Evolutionary conservation across 2,113 vertebrate genomes (phyloP).

Genomic region (Orycteropus afer): DNA sequence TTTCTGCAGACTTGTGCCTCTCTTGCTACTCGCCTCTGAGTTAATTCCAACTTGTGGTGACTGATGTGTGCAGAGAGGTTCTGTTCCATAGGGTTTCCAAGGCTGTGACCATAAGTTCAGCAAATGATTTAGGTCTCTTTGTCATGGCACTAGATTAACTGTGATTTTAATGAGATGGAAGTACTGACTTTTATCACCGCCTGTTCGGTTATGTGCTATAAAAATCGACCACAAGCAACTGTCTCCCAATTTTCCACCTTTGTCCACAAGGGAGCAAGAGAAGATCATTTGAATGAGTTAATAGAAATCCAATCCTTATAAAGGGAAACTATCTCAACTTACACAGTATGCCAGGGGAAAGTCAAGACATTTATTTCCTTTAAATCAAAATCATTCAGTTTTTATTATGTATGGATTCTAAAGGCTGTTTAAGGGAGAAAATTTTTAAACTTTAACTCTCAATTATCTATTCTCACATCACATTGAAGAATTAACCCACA

Average conservation of each 20-base stretch:
- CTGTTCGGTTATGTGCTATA: background rate
- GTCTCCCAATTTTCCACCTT: background rate
- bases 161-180: background rate
- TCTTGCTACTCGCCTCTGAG: background rate
- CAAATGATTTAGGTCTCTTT: background rate
- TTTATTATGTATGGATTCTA: background rate
- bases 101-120: background rate
- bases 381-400: background rate
- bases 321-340: background rate
- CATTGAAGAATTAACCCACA: background rate
- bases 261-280: constrained; percentile 60
- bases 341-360: background rate
- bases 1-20: background rate
- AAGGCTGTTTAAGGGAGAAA: background rate
- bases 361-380: background rate
- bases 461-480: background rate
- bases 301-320: background rate
- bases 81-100: no score
- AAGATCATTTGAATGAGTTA: background rate
- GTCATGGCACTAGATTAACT: background rate
- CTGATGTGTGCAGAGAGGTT: no score
- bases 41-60: no score
- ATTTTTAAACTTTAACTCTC: background rate
- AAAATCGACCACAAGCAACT: background rate
- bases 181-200: background rate